Conservation (phyloP, 2,797 vertebrate species). For the Nyctalus aviator region DNA sequence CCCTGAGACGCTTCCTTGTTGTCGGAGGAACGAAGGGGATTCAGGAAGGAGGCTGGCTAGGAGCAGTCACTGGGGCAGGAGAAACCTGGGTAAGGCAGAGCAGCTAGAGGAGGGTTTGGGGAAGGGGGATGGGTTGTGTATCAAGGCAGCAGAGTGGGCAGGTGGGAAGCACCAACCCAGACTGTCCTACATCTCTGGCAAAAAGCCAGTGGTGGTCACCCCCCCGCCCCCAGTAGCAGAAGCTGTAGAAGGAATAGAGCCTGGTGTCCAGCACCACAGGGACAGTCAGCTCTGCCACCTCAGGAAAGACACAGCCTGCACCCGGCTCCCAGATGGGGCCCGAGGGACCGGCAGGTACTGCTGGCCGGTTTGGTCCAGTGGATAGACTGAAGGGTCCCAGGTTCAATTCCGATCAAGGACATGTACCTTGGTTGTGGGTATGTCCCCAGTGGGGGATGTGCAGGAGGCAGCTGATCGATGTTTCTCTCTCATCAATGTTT, state of each 20-base stretch:
- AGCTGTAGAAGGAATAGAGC: background rate
- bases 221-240: fast-evolving
- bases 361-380: too few species aligned
- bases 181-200: background rate
- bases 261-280: background rate
- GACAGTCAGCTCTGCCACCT: background rate
- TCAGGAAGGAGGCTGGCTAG: background rate
- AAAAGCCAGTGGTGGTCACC: background rate
- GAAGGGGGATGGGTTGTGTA: background rate
- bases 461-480: too few species aligned
- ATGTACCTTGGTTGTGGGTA: too few species aligned
- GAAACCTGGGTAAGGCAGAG: background rate
- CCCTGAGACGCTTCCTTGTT: background rate
- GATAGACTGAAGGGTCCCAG: too few species aligned
- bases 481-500: too few species aligned
- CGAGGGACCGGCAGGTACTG: background rate
- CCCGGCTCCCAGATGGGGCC: background rate
- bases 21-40: background rate
- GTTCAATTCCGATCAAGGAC: too few species aligned
- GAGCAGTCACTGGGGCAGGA: background rate
- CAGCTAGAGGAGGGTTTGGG: background rate
- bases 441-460: too few species aligned
- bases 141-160: background rate
- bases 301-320: background rate
- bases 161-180: background rate